Conservation (phyloP, 2,113 vertebrate species). For the Pomatostomus ruficeps region DNA sequence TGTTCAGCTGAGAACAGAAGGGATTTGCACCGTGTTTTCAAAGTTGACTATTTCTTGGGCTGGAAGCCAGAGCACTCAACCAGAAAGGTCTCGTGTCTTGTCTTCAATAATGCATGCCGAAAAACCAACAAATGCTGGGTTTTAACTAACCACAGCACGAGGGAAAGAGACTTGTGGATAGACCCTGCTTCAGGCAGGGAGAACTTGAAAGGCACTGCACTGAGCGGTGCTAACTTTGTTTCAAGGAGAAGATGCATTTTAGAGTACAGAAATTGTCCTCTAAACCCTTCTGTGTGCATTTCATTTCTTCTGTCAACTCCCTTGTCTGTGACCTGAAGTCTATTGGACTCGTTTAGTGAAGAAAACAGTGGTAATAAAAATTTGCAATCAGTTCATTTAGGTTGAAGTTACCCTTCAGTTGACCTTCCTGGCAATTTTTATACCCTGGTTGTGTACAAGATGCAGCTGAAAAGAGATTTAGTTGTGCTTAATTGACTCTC, state of each 20-base stretch:
- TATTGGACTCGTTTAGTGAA: constrained; percentile 1
- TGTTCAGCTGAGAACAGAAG: background rate
- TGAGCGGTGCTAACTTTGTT: background rate
- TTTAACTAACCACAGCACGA: background rate
- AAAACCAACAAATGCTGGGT: background rate
- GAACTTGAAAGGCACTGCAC: background rate
- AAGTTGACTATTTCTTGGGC: background rate
- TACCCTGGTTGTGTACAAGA: background rate
- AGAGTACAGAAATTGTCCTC: background rate
- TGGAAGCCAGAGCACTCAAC: background rate
- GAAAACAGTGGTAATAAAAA: constrained; percentile 43
- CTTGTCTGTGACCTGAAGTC: background rate
- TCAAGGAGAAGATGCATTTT: background rate
- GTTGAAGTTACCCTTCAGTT: background rate
- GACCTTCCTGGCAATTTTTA: constrained; percentile 14
- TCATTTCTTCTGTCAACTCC: background rate
- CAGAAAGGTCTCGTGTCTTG: constrained; percentile 2
- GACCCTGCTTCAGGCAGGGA: background rate
- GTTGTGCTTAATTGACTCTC: constrained; percentile 2
- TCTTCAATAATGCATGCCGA: constrained; percentile 5
- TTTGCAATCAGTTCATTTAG: background rate
- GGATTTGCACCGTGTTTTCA: background rate
- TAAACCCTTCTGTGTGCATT: background rate
- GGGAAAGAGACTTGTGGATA: background rate
- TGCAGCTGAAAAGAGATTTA: background rate